These are phyloP conservation scores for Streptopelia turtur DNA, from an alignment of 2,797 vertebrate species.

Conservation along the genomic window DNA sequence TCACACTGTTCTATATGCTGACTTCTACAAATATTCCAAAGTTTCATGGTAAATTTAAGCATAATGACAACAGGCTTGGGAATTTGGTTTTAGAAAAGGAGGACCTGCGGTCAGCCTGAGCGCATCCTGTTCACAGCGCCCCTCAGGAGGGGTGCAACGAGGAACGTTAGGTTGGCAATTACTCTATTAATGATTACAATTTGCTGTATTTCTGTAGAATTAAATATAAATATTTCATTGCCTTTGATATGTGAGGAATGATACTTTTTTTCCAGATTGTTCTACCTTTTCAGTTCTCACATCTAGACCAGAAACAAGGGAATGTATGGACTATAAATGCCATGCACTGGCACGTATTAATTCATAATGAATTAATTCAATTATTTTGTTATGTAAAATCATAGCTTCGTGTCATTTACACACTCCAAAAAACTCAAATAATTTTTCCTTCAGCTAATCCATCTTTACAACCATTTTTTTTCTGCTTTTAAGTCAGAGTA, in stretches of 20 bases:
- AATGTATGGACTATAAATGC: neutral
- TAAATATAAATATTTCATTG: neutral
- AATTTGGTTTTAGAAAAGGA: neutral
- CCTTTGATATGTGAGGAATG: neutral
- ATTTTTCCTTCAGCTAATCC: neutral
- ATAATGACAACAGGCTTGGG: neutral
- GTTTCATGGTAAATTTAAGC: neutral
- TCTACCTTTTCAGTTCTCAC: neutral
- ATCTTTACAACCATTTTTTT: neutral
- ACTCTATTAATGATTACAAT: neutral
- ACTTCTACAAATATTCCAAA: neutral
- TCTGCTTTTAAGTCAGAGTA: neutral
- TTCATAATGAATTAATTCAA: neutral
- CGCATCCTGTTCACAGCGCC: neutral
- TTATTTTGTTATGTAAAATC: neutral
- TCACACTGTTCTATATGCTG: neutral
- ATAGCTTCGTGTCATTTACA: neutral
- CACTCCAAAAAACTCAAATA: neutral
- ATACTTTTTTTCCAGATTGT: neutral
- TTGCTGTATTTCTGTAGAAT: neutral
- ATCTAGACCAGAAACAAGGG: neutral
- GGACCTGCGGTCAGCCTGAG: neutral
- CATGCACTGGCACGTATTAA: neutral
- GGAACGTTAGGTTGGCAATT: neutral
- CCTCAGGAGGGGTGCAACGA: neutral